These are phyloP conservation scores for Anoncus sp. DNA, from an alignment of 2,888 invertebrate genomes.

Conservation along the genomic window DNA sequence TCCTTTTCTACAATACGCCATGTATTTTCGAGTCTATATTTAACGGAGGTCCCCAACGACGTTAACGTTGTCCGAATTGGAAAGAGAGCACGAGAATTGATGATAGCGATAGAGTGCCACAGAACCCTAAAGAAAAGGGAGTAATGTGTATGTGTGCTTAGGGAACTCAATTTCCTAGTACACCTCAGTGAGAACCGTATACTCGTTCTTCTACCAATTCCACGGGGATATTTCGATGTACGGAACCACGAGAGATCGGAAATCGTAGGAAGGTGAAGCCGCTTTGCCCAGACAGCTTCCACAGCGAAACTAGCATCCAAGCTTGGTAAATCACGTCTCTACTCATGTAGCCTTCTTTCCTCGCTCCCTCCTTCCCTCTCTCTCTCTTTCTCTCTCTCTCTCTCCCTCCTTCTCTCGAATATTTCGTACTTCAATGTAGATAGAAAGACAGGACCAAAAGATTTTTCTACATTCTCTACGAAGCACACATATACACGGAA, in stretches of 20 bases:
- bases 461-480: background rate
- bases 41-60: constrained; percentile 55
- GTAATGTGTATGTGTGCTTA: constrained; percentile 13
- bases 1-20: constrained; percentile 13
- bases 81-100: constrained; percentile 44
- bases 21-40: constrained; percentile 50
- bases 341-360: background rate
- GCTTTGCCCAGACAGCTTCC: constrained; percentile 16
- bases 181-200: constrained; percentile 37
- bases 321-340: constrained; percentile 46
- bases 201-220: constrained; percentile 59
- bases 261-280: constrained; percentile 18
- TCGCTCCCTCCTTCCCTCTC: background rate
- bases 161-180: constrained; percentile 62
- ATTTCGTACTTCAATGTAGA: background rate
- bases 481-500: constrained; percentile 3
- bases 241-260: constrained; percentile 25
- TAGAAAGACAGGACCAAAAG: background rate
- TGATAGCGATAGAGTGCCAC: constrained; percentile 8
- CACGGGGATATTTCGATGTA: constrained; percentile 42
- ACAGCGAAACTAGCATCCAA: constrained; percentile 20
- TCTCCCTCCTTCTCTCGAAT: background rate
- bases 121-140: constrained; percentile 16
- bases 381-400: background rate
- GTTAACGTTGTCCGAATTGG: constrained; percentile 57